Evolutionary conservation across 2,797 vertebrate species (phyloP), one percentile per base, ranked within the genome.

Genomic region (Micromesistius poutassou): DNA sequence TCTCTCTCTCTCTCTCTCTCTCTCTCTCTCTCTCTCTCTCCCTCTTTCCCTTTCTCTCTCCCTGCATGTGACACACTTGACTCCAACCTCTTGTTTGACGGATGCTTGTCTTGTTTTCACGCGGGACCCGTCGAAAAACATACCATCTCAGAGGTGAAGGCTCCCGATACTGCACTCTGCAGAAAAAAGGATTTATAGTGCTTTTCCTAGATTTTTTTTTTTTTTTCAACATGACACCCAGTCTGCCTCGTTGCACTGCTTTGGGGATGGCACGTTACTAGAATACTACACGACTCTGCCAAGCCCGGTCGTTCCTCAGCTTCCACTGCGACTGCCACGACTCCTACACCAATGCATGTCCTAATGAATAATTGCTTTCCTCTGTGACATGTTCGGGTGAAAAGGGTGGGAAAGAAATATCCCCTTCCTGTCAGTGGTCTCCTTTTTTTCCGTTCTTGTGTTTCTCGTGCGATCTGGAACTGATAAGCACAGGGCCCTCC

Each of bases 351-450:
- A 75, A 76, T 42, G 75, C 74, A 74, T 76, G 84, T 80, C 74
- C 75, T 88, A 79, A 86, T 90, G 90, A 90, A 82, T 89, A 87
- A 92, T 88, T 88, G 85, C 85, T 90, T 92, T 92, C 88, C 83
- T 86, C 88, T 92, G 85, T 87, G 83, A 89, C 87, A 88, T 85
- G 90, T 86, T 82, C 87, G 84, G 82, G 90, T 85, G 83, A 79
- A 84, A 89, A 83, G 31, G n/a, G 72, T 8, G 6, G 19, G 7
- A 30, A 31, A 5, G 22, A 33, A 35, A 70, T 33, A 83, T 85
- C 83, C 87, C 87, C 89, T 93, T 93, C 92, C 91, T 92, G 90
- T 92, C 87, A 87, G 91, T 87, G 89, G 85, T 89, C 88, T 91
- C 86, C 86, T 78, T 89, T 81, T 89, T 85, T 86, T 35, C 33